phyloP scores from a whole-genome alignment of 2,888 invertebrate genomes.

The Tricholauxania praeusta region DNA sequence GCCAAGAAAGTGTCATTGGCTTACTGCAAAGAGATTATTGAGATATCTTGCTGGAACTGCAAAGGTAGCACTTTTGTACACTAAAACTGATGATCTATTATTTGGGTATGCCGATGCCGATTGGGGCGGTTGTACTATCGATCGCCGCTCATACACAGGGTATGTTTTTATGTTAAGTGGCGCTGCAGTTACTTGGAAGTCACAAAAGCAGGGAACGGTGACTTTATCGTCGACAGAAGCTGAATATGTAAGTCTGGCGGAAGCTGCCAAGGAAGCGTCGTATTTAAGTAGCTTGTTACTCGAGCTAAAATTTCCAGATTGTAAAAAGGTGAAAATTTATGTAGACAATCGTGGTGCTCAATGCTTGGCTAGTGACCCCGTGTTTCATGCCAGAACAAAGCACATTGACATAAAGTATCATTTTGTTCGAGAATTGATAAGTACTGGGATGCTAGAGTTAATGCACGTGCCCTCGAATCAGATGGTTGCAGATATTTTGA shows the following conservation, averaged over 20 bases:
- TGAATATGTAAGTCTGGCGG: slow-evolving; percentile 22
- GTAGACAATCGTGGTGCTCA: slow-evolving; percentile 37
- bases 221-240: slow-evolving; percentile 31
- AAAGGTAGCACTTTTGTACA: neutral
- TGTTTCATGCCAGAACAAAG: slow-evolving; percentile 29
- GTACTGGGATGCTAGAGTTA: too few relatives aligned
- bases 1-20: too few relatives aligned
- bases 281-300: slow-evolving; percentile 26
- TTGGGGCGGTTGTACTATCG: slow-evolving; percentile 39
- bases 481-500: too few relatives aligned
- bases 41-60: slow-evolving; percentile 8
- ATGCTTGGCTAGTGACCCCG: slow-evolving; percentile 34
- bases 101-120: slow-evolving; percentile 43
- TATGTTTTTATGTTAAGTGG: slow-evolving; percentile 28
- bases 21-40: too few relatives aligned
- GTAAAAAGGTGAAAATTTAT: slow-evolving; percentile 21
- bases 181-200: slow-evolving; percentile 29
- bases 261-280: slow-evolving; percentile 11
- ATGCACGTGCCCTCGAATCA: too few relatives aligned
- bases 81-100: slow-evolving; percentile 25
- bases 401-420: slow-evolving; percentile 39
- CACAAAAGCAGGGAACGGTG: slow-evolving; percentile 29
- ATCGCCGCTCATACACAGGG: slow-evolving; percentile 40
- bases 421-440: too few relatives aligned
- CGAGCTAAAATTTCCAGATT: slow-evolving; percentile 28